Base-by-base conservation (phyloP, 2,888 invertebrate genomes). In the Clitarchus hookeri region DNA sequence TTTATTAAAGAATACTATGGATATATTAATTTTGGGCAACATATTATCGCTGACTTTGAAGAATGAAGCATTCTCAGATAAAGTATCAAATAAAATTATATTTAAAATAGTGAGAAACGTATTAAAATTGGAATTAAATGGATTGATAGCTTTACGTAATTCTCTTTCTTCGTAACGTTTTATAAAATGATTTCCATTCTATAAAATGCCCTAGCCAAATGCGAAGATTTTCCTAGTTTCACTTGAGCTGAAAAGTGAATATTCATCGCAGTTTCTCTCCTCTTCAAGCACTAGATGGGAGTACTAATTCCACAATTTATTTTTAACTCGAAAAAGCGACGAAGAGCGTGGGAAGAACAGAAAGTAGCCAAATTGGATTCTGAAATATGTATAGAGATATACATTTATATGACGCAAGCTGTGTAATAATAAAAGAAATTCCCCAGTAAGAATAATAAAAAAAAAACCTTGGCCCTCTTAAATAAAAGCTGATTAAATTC, bases 401-500 rank as follows among this genome's bases (percentile, higher is more conserved):
- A 65, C 65, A 65, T 65, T 65, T 65, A 65, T 65, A 65, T 65
- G 65, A 65, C 65, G 65, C 65, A 65, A 65, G 65, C 65, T 65
- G 65, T 65, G 65, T 65, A 65, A 65, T 65, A 65, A 65, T 65
- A 65, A 65, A 65, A 65, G 65, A 65, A 65, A 65, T 65, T 65
- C 65, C 65, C 65, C 65, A 65, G 65, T 8, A n/a, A 65, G 65
- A n/a, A n/a, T 65, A n/a, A n/a, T 23, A n/a, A 65, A 65, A 19
- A n/a, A 19, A n/a, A 65, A 65, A 23, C 3, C 65, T 65, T 2
- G 65, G 65, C 83, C 78, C 78, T 86, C 86, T 87, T 84, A 86
- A 87, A 86, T 86, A 87, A 85, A 85, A 86, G 83, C 86, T 86
- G 87, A 87, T 87, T 87, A 87, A 87, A 86, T 87, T 87, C 85